Conservation (phyloP, 2,113 vertebrate species). For the Tupaia chinensis region DNA sequence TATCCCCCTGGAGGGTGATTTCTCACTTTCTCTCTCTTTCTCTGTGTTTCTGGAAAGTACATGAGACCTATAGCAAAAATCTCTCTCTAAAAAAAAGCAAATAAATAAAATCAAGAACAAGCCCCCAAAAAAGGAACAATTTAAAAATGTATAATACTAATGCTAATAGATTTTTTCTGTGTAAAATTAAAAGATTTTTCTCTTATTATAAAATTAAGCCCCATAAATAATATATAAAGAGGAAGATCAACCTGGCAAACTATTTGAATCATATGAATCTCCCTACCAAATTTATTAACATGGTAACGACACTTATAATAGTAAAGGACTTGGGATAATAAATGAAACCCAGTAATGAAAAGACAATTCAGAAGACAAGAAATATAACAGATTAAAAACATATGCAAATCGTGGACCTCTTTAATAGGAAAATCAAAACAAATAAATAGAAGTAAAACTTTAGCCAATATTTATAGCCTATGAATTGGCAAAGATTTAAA, state of each 20-base stretch:
- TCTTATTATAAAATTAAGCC: background rate
- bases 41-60: too few species aligned
- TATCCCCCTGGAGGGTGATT: too few species aligned
- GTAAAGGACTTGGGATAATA: fast-evolving
- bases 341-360: background rate
- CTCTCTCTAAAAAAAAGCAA: too few species aligned
- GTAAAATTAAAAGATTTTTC: background rate
- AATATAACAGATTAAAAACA: background rate
- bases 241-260: background rate
- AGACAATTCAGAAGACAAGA: background rate
- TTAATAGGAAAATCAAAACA: background rate
- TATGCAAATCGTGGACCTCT: background rate
- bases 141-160: background rate
- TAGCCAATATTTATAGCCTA: background rate
- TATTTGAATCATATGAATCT: background rate
- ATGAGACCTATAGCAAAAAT: too few species aligned
- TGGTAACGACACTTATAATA: background rate
- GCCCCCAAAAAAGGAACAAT: too few species aligned
- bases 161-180: background rate
- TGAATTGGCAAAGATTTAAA: background rate
- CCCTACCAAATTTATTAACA: background rate
- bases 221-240: background rate
- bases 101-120: too few species aligned
- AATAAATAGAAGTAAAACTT: background rate
- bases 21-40: too few species aligned